Evolutionary conservation across 2,888 invertebrate species (phyloP), one percentile per base, ranked within the genome.

Genomic region (Xestia c-nigrum): DNA sequence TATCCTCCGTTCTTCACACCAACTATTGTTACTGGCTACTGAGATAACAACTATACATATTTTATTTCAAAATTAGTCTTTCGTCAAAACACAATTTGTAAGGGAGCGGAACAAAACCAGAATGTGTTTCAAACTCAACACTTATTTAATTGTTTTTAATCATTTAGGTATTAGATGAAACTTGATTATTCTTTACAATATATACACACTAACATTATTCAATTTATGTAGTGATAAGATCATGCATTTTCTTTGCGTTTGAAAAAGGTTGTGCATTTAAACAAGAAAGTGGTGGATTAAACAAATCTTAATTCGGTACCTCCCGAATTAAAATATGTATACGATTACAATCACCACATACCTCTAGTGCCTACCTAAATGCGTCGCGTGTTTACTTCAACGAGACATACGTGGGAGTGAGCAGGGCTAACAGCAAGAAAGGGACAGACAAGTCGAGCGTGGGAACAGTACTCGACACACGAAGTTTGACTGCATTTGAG

Each of bases 391-490:
- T 84, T 82, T 80, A 85, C 82, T 80, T 80, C 77, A 72, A 79
- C 79, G 57, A 81, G 80, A 84, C 67, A 85, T 85, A 87, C 81
- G 88, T 79, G 78, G 78, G 87, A 87, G 85, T 73, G 88, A 86
- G 78, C 72, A 77, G 80, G 72, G 68, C 76, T 47, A 78, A 68
- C 31, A 47, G 74, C 67, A 65, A 76, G 87, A 88, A 84, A 87
- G 91, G 81, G 90, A 92, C 89, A 81, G 86, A 85, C 85, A 85
- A 90, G 80, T 88, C 85, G 90, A 92, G 91, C 94, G 95, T 94
- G 95, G 94, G 95, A 95, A 95, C 91, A 85, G 85, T 85, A 86
- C 85, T 88, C 87, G 86, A 87, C 85, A 86, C 84, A 87, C 85
- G 83, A 84, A 87, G 89, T 89, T 89, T 90, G 89, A 90, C 88